Base-by-base conservation (phyloP, 23 tunicate species). In the Ciona savignyi region DNA sequence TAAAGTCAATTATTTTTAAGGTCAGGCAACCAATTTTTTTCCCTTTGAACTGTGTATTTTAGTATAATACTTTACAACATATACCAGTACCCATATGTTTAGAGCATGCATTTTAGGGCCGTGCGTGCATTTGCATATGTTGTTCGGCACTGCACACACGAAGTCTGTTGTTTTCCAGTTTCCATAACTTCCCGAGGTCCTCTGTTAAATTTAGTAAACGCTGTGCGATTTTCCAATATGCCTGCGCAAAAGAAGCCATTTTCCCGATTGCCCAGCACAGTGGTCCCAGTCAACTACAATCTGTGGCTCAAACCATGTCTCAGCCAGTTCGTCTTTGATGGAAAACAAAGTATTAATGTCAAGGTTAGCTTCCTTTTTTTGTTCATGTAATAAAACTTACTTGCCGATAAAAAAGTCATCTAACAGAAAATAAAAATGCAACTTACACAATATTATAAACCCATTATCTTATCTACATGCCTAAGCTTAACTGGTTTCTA, bases 301-400 rank as follows among this genome's bases (percentile, higher is more conserved):
- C 34, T 91, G 2, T 80, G 91, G 87, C 32, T 91, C 73, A 91
- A 81, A 51, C 97, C 97, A 1, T 91, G 86, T 34, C 65, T 91
- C 2, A 33, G 30, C 4, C 30, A 48, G 19, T 91, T 91, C 76
- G 79, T 76, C 20, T 91, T 91, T 71, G 97, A 84, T 70, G 97
- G 97, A 33, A 84, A 84, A 69, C 93, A 81, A 76, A 77, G 64
- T 32, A 51, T 91, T 61, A 30, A 72, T 31, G 91, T 91, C 28
- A 71, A 84, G 67, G 91, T 85, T 30, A 9, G 34, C 6, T 6
- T 42, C n/a, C n/a, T n/a, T n/a, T n/a, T n/a, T n/a, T n/a, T n/a
- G n/a, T n/a, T n/a, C n/a, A n/a, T n/a, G n/a, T n/a, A n/a, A n/a
- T n/a, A n/a, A n/a, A n/a, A n/a, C n/a, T n/a, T n/a, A n/a, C n/a